These are phyloP conservation scores for Pomacea canaliculata DNA, from an alignment of 2,888 invertebrate species.

Conservation along the genomic window DNA sequence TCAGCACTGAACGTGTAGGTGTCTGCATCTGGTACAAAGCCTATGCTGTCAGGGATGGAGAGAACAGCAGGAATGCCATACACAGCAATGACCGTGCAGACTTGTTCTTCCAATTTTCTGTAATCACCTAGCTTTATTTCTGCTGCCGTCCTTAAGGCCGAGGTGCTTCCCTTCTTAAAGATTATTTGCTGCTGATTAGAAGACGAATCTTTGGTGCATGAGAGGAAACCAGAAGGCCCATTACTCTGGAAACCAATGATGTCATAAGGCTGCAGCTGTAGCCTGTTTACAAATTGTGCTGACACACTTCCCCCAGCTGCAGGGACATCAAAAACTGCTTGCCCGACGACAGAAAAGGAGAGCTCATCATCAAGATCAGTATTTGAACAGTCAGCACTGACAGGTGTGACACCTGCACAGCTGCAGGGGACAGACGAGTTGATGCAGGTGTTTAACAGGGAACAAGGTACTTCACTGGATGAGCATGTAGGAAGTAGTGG, in stretches of 20 bases:
- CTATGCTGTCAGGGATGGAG: constrained; percentile 34
- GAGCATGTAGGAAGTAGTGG: constrained; percentile 33
- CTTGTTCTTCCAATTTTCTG: constrained; percentile 20
- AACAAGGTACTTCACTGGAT: constrained; percentile 42
- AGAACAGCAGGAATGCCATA: constrained; percentile 30
- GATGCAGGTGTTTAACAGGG: constrained; percentile 41
- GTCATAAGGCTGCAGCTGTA: constrained; percentile 40
- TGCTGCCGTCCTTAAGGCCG: constrained; percentile 32
- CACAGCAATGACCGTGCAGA: constrained; percentile 44
- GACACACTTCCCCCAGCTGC: constrained; percentile 27
- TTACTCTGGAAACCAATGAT: constrained; percentile 46
- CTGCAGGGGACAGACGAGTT: constrained; percentile 43
- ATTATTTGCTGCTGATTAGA: constrained; percentile 35
- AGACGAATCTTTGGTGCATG: constrained; percentile 33
- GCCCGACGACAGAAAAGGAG: constrained; percentile 35
- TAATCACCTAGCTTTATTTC: constrained; percentile 2
- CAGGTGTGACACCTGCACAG: constrained; percentile 34
- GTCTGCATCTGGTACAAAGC: constrained; percentile 36
- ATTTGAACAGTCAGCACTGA: constrained; percentile 4
- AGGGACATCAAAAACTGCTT: constrained; percentile 34
- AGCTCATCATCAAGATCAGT: constrained; percentile 4
- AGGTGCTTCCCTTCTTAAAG: constrained; percentile 20
- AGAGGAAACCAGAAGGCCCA: constrained; percentile 30
- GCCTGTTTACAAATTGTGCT: constrained; percentile 28
- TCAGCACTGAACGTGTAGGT: constrained; percentile 35